A percentile compares a stretch with the other conserved stretches of the same genome.
Conservation (phyloP, 2,888 invertebrate genomes). For the Synergus laeviventris region DNA sequence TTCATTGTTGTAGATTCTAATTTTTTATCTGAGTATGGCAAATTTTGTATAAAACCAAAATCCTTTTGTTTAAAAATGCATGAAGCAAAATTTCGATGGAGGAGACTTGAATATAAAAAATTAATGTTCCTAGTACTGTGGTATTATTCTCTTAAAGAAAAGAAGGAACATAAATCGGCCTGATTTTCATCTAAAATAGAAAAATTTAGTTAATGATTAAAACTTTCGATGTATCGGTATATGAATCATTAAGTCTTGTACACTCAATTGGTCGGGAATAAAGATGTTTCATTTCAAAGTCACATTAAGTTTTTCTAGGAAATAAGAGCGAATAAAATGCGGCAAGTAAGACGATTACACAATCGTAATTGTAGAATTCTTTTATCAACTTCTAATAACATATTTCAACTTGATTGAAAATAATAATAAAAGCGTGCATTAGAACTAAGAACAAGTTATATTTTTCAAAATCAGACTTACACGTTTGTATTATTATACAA, state of each 20-base stretch:
- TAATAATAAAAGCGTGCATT: constrained; percentile 1
- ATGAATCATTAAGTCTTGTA: constrained; percentile 2
- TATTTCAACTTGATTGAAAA: not conserved
- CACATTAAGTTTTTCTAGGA: not conserved
- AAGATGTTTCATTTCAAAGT: not conserved
- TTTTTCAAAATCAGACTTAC: constrained; percentile 16
- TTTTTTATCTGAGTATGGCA: not conserved
- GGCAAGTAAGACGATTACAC: not conserved
- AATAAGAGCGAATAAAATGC: constrained; percentile 8
- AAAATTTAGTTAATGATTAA: not conserved
- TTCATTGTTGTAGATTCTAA: not conserved
- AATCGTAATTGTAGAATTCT: not conserved
- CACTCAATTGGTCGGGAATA: constrained; percentile 20
- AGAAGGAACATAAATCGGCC: too few relatives aligned
- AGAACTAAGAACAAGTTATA: constrained; percentile 28
- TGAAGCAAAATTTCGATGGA: not conserved
- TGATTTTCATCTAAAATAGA: constrained; percentile 13
- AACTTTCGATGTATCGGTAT: constrained; percentile 32
- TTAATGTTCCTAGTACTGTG: not conserved
- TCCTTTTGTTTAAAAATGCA: not conserved
- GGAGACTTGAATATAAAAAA: not conserved
- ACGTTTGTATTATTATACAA: not conserved
- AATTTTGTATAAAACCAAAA: not conserved
- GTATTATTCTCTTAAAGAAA: too few relatives aligned
- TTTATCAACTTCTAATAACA: not conserved